phyloP scores from a whole-genome alignment of 2,888 invertebrate species.

The Taphrorychus bicolor region DNA sequence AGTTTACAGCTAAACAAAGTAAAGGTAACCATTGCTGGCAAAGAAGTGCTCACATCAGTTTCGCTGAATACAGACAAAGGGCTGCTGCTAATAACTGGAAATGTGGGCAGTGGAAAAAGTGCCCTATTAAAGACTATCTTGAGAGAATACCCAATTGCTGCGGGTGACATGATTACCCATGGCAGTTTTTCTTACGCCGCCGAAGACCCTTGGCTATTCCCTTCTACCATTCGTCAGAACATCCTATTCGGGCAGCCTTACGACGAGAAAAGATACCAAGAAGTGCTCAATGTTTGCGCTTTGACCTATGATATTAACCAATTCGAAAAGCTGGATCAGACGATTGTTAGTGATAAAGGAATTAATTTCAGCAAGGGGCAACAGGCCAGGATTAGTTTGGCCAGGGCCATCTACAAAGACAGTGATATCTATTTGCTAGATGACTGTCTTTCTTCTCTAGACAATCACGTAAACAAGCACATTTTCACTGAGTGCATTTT shows the following conservation, averaged over 20 bases:
- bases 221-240: slow-evolving; percentile 51
- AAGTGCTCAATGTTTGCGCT: slow-evolving; percentile 59
- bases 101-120: slow-evolving; percentile 59
- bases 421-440: slow-evolving; percentile 52
- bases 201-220: slow-evolving; percentile 53
- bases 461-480: slow-evolving; percentile 47
- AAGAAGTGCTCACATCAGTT: slow-evolving; percentile 57
- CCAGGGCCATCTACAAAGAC: slow-evolving; percentile 51
- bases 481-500: slow-evolving; percentile 50
- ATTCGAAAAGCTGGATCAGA: slow-evolving; percentile 57
- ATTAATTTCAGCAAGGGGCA: slow-evolving; percentile 69
- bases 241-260: slow-evolving; percentile 56
- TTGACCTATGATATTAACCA: slow-evolving; percentile 62
- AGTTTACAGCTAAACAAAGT: slow-evolving; percentile 30
- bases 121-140: slow-evolving; percentile 49
- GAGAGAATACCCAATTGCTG: slow-evolving; percentile 45
- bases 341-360: slow-evolving; percentile 69
- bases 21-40: slow-evolving; percentile 44
- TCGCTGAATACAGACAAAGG: slow-evolving; percentile 58
- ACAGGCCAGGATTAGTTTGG: slow-evolving; percentile 51
- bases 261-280: slow-evolving; percentile 53
- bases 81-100: slow-evolving; percentile 66
- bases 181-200: slow-evolving; percentile 51
- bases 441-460: slow-evolving; percentile 50
- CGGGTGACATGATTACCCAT: slow-evolving; percentile 43